A percentile compares a stretch with the other conserved stretches of the same genome.
phyloP scores from a whole-genome alignment of 2,797 vertebrate species.

The Acanthiza pusilla region DNA sequence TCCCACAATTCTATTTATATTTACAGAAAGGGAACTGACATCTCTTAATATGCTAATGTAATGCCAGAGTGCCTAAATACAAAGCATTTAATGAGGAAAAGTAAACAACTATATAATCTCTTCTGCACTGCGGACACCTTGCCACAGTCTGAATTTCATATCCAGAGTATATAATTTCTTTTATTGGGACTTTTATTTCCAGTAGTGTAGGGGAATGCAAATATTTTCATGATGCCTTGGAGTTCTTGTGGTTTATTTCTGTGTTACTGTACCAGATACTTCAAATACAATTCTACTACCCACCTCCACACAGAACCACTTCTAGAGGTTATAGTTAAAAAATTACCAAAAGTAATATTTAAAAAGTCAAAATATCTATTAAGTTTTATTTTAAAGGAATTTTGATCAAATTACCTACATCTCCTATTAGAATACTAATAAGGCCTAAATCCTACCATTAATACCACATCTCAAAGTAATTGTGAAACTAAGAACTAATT shows the following conservation, averaged over 20 bases:
- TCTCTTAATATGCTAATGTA: not conserved
- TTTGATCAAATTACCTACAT: not conserved
- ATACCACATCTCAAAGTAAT: not conserved
- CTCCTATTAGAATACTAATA: not conserved
- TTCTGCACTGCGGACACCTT: not conserved
- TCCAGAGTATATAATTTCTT: not conserved
- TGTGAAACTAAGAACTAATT: not conserved
- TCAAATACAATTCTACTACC: not conserved
- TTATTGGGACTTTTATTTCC: not conserved
- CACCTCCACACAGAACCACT: not conserved
- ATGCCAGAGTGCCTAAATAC: not conserved
- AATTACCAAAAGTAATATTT: not conserved
- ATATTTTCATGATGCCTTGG: not conserved
- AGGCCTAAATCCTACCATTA: not conserved
- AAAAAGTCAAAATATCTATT: not conserved
- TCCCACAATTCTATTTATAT: slow-evolving; percentile 42
- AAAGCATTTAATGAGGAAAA: not conserved
- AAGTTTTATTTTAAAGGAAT: not conserved
- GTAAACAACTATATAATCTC: not conserved
- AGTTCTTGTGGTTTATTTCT: not conserved
- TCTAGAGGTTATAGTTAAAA: not conserved
- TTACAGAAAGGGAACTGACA: slow-evolving; percentile 1
- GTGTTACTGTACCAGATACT: not conserved
- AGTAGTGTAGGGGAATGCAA: not conserved
- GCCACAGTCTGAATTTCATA: not conserved